Percentiles rank a stretch among this genome's conserved stretches.
These are phyloP conservation scores for Sialia sialis DNA, from an alignment of 2,113 vertebrate species.

Conservation along the genomic window DNA sequence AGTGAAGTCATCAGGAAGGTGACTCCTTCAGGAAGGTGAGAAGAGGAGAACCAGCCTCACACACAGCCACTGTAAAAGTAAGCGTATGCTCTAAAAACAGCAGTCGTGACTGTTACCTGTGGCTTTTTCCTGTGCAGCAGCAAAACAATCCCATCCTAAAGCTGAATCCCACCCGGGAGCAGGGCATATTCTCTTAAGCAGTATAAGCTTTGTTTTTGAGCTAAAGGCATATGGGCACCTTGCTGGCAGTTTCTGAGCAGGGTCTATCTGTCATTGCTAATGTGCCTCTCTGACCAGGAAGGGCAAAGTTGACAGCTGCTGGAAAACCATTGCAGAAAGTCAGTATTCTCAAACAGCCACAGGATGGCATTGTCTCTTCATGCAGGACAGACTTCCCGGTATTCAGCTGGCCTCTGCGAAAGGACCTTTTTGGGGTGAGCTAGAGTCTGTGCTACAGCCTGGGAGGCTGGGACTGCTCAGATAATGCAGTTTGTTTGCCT, in stretches of 20 bases:
- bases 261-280: background rate
- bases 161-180: background rate
- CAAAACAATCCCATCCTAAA: background rate
- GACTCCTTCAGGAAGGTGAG: background rate
- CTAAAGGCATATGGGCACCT: background rate
- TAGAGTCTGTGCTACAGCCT: background rate
- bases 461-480: background rate
- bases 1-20: background rate
- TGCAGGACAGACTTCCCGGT: background rate
- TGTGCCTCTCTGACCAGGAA: background rate
- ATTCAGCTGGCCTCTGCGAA: background rate
- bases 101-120: accelerated
- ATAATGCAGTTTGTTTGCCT: background rate
- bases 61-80: background rate
- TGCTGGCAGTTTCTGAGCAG: background rate
- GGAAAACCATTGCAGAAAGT: background rate
- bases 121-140: background rate
- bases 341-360: background rate
- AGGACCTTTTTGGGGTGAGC: background rate
- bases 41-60: background rate
- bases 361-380: conserved; percentile 17
- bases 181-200: background rate
- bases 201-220: background rate
- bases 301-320: background rate
- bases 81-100: background rate